Evolutionary conservation across 1,140 invertebrate species (phyloP).

Genomic region (Monochamus saltuarius): DNA sequence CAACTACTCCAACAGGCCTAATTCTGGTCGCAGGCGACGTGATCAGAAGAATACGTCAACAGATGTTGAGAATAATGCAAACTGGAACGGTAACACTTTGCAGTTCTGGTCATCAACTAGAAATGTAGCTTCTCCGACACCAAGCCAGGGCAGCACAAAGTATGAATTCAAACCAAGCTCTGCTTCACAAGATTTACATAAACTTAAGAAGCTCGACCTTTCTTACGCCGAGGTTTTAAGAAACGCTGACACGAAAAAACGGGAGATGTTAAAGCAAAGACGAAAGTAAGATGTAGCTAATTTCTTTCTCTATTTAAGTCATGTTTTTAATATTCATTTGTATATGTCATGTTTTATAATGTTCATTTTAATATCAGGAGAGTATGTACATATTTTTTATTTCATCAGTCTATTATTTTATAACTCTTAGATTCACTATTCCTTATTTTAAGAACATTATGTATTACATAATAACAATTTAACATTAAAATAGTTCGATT

Average conservation of each 20-base stretch:
- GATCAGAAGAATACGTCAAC: slow-evolving; percentile 21
- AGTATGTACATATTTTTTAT: slow-evolving; percentile 18
- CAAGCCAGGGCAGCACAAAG: slow-evolving; percentile 54
- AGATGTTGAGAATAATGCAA: slow-evolving; percentile 27
- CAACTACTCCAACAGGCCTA: slow-evolving; percentile 58
- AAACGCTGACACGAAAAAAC: slow-evolving; percentile 60
- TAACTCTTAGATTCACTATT: neutral
- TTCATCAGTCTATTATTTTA: slow-evolving; percentile 5
- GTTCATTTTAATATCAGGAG: slow-evolving; percentile 10
- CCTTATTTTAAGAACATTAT: neutral
- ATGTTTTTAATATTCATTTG: slow-evolving; percentile 21
- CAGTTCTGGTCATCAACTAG: slow-evolving; percentile 62
- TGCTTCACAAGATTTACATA: slow-evolving; percentile 77
- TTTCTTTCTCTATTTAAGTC: neutral
- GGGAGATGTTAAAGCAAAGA: slow-evolving; percentile 33
- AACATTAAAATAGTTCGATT: slow-evolving; percentile 1
- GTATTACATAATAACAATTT: neutral
- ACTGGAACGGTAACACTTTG: slow-evolving; percentile 67
- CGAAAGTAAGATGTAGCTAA: slow-evolving; percentile 27
- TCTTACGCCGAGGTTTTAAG: slow-evolving; percentile 81
- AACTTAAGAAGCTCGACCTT: slow-evolving; percentile 74
- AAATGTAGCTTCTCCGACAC: slow-evolving; percentile 57
- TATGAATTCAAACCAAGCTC: slow-evolving; percentile 69
- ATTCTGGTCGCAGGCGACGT: slow-evolving; percentile 56
- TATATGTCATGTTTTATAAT: slow-evolving; percentile 11